A percentile compares a stretch with the other conserved stretches of the same genome.
Evolutionary conservation across 2,888 invertebrate genomes (phyloP).

Genomic region (Buathra laborator): DNA sequence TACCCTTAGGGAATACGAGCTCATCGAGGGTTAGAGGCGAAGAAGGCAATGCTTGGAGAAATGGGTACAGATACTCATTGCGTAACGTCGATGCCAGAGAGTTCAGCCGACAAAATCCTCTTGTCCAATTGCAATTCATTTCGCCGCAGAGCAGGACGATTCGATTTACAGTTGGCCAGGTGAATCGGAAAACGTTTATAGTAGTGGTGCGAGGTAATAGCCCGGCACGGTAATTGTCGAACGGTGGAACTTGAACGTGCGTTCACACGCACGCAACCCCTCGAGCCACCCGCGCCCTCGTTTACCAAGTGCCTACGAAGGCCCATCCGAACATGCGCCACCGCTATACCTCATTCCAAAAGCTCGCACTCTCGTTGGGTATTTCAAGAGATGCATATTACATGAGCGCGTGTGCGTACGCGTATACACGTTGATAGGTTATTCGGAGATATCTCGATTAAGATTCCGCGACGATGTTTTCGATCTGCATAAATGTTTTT

Average conservation of each 20-base stretch:
- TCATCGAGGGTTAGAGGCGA: background rate
- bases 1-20: background rate
- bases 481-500: too few species aligned
- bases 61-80: background rate
- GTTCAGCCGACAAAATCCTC: slow-evolving; percentile 45
- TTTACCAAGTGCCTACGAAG: slow-evolving; percentile 31
- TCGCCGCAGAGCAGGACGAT: slow-evolving; percentile 54
- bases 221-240: slow-evolving; percentile 64
- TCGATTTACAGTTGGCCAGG: slow-evolving; percentile 67
- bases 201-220: slow-evolving; percentile 62
- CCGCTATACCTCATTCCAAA: slow-evolving; percentile 33
- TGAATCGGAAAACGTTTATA: slow-evolving; percentile 67
- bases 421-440: background rate
- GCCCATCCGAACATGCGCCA: slow-evolving; percentile 34
- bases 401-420: slow-evolving; percentile 31
- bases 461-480: background rate
- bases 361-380: slow-evolving; percentile 33
- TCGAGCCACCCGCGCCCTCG: slow-evolving; percentile 8
- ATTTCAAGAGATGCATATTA: slow-evolving; percentile 50
- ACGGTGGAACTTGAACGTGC: slow-evolving; percentile 66
- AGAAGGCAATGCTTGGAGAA: background rate
- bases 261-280: slow-evolving; percentile 55
- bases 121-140: slow-evolving; percentile 54
- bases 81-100: background rate
- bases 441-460: slow-evolving; percentile 5